Evolutionary conservation across 35 echinoderm and acorn worm genomes (phyloP).

Genomic region (Diadema setosum): DNA sequence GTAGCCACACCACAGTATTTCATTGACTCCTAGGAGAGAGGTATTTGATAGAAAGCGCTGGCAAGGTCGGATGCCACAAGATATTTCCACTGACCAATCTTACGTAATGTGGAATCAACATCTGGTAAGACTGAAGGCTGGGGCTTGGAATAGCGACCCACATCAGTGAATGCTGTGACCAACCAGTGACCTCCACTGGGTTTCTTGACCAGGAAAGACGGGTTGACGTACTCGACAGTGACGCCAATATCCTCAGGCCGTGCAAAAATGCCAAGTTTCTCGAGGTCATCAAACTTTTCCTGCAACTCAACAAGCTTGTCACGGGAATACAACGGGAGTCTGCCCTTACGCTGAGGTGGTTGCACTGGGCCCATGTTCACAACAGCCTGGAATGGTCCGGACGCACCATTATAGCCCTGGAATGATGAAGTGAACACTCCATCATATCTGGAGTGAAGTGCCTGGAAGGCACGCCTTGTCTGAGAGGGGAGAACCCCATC

Average conservation of each 20-base stretch:
- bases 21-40: not conserved
- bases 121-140: constrained; percentile 58
- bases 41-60: constrained; percentile 66
- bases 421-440: constrained; percentile 15
- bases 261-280: constrained; percentile 32
- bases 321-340: constrained; percentile 16
- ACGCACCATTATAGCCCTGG: constrained; percentile 36
- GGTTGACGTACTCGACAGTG: constrained; percentile 56
- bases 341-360: constrained; percentile 25
- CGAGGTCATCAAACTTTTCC: constrained; percentile 67
- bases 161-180: constrained; percentile 65
- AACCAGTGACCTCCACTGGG: constrained; percentile 24
- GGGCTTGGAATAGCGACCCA: constrained; percentile 49
- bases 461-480: not conserved
- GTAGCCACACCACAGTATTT: constrained; percentile 51
- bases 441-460: constrained; percentile 6
- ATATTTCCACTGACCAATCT: no score
- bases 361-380: constrained; percentile 61
- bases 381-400: constrained; percentile 25
- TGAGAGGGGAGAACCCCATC: not conserved
- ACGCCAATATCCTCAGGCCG: constrained; percentile 57
- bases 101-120: constrained; percentile 51
- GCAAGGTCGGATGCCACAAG: no score
- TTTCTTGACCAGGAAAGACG: constrained; percentile 59
- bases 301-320: constrained; percentile 66